Percentiles rank a stretch among this genome's conserved stretches.
These are phyloP conservation scores for Ctenochaetus hawaiiensis DNA, from an alignment of 2,797 vertebrate genomes.

Conservation along the genomic window DNA sequence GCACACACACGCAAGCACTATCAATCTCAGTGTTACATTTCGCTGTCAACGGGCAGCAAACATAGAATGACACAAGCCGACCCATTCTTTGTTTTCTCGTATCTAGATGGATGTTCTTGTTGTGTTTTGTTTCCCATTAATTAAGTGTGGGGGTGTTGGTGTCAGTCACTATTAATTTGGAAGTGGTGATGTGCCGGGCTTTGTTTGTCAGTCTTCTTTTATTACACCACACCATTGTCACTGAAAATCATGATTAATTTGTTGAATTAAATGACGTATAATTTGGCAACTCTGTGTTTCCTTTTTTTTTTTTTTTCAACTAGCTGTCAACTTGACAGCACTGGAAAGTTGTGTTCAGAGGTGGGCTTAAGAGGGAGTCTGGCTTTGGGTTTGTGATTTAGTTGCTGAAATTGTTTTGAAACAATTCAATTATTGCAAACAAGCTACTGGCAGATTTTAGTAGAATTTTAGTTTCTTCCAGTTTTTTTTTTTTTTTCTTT, in stretches of 20 bases:
- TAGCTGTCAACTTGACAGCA: slow-evolving; percentile 69
- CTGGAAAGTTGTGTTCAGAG: slow-evolving; percentile 54
- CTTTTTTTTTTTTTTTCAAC: slow-evolving; percentile 59
- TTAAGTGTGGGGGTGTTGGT: slow-evolving; percentile 76
- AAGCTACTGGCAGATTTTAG: slow-evolving; percentile 24
- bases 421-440: slow-evolving; percentile 50
- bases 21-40: slow-evolving; percentile 76
- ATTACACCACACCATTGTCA: slow-evolving; percentile 76
- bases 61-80: slow-evolving; percentile 67
- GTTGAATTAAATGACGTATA: slow-evolving; percentile 77
- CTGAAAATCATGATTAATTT: slow-evolving; percentile 82
- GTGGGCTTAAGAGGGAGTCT: slow-evolving; percentile 29
- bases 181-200: slow-evolving; percentile 69
- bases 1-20: slow-evolving; percentile 49
- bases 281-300: slow-evolving; percentile 62
- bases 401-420: slow-evolving; percentile 38
- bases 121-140: slow-evolving; percentile 82
- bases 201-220: slow-evolving; percentile 80
- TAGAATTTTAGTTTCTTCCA: not conserved
- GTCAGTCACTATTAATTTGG: slow-evolving; percentile 83
- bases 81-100: slow-evolving; percentile 73
- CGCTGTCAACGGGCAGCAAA: slow-evolving; percentile 73
- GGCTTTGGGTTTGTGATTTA: slow-evolving; percentile 55
- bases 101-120: slow-evolving; percentile 80
- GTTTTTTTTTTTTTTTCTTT: not conserved